Percentiles rank a stretch among this genome's conserved stretches.
Conservation (phyloP, 2,797 vertebrate species). For the Micropoecilia bifurca region DNA sequence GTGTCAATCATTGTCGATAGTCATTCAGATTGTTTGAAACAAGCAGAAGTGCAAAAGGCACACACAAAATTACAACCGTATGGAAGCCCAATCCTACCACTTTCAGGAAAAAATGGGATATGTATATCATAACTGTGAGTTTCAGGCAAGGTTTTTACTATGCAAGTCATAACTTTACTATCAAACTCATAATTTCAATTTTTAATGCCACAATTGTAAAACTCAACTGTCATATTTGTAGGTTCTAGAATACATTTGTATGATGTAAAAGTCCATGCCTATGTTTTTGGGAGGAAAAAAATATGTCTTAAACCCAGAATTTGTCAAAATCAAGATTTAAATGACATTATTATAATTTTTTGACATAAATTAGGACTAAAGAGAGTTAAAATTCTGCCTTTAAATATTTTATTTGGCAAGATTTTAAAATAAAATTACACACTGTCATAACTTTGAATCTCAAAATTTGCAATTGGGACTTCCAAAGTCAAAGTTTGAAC, state of each 20-base stretch:
- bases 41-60: constrained; percentile 84
- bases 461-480: neutral
- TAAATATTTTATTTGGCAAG: neutral
- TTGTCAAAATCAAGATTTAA: neutral
- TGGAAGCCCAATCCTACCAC: neutral
- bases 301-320: neutral
- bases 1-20: constrained; percentile 79
- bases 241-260: neutral
- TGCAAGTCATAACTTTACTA: neutral
- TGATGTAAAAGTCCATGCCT: neutral
- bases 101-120: neutral
- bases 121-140: neutral
- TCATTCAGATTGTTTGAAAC: constrained; percentile 74
- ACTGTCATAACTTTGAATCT: neutral
- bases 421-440: neutral
- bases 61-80: constrained; percentile 71
- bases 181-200: neutral
- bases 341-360: neutral
- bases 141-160: neutral
- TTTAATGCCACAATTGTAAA: neutral
- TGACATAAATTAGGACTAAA: neutral
- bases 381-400: neutral
- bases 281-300: neutral
- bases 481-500: neutral
- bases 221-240: neutral